Evolutionary conservation across 2,888 invertebrate species (phyloP), one percentile per base, ranked within the genome.

Genomic region (Euplagia quadripunctaria): DNA sequence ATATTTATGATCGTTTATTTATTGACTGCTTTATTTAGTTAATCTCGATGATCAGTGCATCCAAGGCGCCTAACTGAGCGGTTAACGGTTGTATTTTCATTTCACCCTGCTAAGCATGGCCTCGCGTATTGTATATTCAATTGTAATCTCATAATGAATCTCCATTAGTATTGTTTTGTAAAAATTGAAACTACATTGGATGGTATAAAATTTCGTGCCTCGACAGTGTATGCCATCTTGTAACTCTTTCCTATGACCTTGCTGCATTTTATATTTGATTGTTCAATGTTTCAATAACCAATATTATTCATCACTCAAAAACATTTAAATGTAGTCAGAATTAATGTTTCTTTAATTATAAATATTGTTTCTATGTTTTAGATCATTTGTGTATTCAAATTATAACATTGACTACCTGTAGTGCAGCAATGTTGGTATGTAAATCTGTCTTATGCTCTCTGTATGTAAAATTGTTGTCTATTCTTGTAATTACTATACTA

Each of bases 1-100:
- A 96, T 96, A 96, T 96, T 96, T 96, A 96, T 96, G 93, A 96
- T 95, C 90, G 93, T 96, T 96, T 96, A 96, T 96, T 96, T 96
- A 96, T 96, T 96, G 96, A 96, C 96, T 94, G 96, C 96, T 95
- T 94, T 93, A 93, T 94, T 94, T 95, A 95, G 95, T 94, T 94
- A 93, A 92, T 93, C 91, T 91, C 88, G 91, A 91, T 87, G 86
- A 83, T 83, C 83, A 84, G 82, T 91, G 90, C 92, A 90, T 91
- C 92, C 88, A 87, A 86, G 83, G 87, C 90, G 91, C 92, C 92
- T 93, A 91, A 93, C 91, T 90, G 89, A 86, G 90, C 87, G 90
- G 91, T 92, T 92, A 92, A 92, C 90, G 92, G 94, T 94, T 94
- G 93, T 94, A 94, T 92, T 90, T 89, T 91, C 93, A 92, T 88